Percentiles rank a stretch among this genome's conserved stretches.
phyloP scores from a whole-genome alignment of 1,140 invertebrate genomes.

The Cephus cinctus region DNA sequence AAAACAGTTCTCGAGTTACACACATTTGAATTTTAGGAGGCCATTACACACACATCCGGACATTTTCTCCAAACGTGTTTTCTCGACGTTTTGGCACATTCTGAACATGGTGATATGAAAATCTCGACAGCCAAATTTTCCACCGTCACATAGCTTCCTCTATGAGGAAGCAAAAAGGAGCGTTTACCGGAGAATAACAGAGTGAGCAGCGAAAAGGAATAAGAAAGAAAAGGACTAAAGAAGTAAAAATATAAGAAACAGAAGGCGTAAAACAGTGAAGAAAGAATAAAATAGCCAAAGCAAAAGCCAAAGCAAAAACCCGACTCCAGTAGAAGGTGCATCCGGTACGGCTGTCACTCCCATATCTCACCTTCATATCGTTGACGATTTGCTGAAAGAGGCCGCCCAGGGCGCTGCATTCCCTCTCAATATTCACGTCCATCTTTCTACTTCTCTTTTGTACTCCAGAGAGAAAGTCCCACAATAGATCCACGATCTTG shows the following conservation, averaged over 20 bases:
- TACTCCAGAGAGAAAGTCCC: too few species aligned
- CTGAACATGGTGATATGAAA: too few species aligned
- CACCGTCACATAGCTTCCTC: too few species aligned
- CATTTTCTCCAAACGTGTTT: too few species aligned
- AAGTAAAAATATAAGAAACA: background rate
- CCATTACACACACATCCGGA: too few species aligned
- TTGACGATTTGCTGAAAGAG: slow-evolving; percentile 82
- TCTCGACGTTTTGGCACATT: too few species aligned
- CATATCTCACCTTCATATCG: slow-evolving; percentile 77
- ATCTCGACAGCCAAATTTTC: too few species aligned
- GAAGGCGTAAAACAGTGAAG: background rate
- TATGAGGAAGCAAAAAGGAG: background rate
- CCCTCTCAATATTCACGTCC: slow-evolving; percentile 73
- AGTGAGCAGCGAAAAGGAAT: background rate
- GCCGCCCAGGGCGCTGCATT: slow-evolving; percentile 76
- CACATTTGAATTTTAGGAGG: too few species aligned
- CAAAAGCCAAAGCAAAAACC: too few species aligned
- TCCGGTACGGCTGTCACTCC: background rate
- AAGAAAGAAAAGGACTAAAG: background rate
- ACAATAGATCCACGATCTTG: too few species aligned
- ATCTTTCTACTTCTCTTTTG: slow-evolving; percentile 57
- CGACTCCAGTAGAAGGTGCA: background rate
- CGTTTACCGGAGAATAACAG: background rate
- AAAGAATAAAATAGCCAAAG: background rate
- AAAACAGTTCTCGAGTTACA: too few species aligned